Conservation (phyloP, 2,888 invertebrate genomes). For the Punctoribates punctum region DNA sequence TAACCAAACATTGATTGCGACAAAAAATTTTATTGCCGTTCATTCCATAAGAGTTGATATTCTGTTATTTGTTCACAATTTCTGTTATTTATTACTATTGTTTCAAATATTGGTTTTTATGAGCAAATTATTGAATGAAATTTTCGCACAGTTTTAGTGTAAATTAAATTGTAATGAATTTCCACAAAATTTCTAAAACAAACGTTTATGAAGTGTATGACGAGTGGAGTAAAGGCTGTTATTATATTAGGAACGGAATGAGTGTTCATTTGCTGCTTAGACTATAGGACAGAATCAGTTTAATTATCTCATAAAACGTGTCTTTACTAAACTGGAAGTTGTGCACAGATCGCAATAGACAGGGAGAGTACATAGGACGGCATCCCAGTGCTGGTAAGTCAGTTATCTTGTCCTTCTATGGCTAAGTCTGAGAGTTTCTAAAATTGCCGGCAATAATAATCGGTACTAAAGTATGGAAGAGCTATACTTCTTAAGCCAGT, state of each 20-base stretch:
- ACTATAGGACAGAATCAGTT: slow-evolving; percentile 10
- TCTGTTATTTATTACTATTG: background rate
- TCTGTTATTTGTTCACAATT: background rate
- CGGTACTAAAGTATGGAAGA: background rate
- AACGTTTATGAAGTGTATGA: slow-evolving; percentile 29
- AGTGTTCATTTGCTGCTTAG: slow-evolving; percentile 26
- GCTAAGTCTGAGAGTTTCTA: background rate
- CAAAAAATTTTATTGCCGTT: background rate
- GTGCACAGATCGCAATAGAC: background rate
- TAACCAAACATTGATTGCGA: too few species aligned
- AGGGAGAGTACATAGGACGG: background rate
- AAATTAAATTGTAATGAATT: slow-evolving; percentile 3
- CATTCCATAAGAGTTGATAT: background rate
- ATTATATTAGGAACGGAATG: background rate
- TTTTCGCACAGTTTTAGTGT: background rate
- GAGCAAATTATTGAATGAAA: background rate
- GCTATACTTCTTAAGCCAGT: slow-evolving; percentile 24
- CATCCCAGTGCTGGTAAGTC: background rate
- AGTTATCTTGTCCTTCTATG: slow-evolving; percentile 32
- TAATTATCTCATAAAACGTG: slow-evolving; percentile 39
- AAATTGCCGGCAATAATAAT: slow-evolving; percentile 22
- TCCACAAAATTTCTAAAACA: background rate
- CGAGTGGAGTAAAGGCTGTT: slow-evolving; percentile 15
- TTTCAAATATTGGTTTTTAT: background rate
- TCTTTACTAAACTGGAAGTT: slow-evolving; percentile 17